These are phyloP conservation scores for Trachythela sp. DNA, from an alignment of 64 coral and sea anemone genomes.

Conservation along the genomic window DNA sequence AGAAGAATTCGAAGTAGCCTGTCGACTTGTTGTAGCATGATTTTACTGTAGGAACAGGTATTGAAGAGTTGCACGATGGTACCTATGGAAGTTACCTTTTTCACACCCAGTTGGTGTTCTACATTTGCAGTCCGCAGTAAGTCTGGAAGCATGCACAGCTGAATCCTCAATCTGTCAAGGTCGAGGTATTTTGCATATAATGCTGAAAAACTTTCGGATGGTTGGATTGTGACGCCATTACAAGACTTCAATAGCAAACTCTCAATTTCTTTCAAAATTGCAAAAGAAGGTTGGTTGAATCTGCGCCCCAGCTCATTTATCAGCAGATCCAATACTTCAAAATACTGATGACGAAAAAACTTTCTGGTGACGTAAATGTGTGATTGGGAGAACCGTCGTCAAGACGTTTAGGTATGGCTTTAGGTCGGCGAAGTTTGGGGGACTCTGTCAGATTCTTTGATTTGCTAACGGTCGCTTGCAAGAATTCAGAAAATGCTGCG, in stretches of 20 bases:
- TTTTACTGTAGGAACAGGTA: not conserved
- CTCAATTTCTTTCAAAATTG: not conserved
- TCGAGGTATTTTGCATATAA: not conserved
- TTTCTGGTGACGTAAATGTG: not conserved
- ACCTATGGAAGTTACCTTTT: not conserved
- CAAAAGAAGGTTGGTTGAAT: not conserved
- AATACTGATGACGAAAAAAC: not conserved
- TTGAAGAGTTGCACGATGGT: not conserved
- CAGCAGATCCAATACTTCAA: not conserved
- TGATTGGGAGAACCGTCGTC: constrained; percentile 3
- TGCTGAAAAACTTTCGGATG: too few relatives aligned
- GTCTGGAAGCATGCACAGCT: not conserved
- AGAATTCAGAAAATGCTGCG: not conserved
- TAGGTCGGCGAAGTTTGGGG: not conserved
- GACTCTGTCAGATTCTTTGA: not conserved
- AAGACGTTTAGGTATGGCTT: not conserved
- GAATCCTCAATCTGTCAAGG: not conserved
- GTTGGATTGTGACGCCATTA: not conserved
- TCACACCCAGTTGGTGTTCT: not conserved
- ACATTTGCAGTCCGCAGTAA: not conserved
- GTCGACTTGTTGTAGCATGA: not conserved
- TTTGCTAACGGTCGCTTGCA: not conserved
- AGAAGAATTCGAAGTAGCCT: not conserved
- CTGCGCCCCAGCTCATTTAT: not conserved
- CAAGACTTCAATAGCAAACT: not conserved